A percentile compares a stretch with the other conserved stretches of the same genome.
Evolutionary conservation across 2,888 invertebrate species (phyloP).

Genomic region (Mesoligia furuncula): DNA sequence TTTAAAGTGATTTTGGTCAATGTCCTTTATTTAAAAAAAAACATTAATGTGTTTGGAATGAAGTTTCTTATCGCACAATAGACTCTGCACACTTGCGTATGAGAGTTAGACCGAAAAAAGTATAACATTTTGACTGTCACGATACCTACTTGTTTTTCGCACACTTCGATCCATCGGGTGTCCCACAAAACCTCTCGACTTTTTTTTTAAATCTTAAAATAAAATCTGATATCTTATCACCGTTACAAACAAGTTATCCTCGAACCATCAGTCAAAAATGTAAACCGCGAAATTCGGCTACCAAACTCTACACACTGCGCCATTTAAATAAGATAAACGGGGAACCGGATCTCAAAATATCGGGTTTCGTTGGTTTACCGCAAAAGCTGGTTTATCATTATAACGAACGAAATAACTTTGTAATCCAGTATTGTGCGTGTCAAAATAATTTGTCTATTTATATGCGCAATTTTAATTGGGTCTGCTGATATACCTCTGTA

Average conservation of each 20-base stretch:
- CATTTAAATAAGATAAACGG: slow-evolving; percentile 61
- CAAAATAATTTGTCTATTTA: slow-evolving; percentile 66
- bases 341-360: slow-evolving; percentile 55
- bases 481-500: slow-evolving; percentile 42
- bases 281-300: background rate
- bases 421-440: slow-evolving; percentile 65
- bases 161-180: too few species aligned
- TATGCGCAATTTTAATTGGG: slow-evolving; percentile 65
- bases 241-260: background rate
- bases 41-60: too few species aligned
- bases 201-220: too few species aligned
- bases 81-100: too few species aligned
- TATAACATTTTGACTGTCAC: too few species aligned
- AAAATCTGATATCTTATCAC: too few species aligned
- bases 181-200: too few species aligned
- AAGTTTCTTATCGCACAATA: too few species aligned
- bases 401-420: slow-evolving; percentile 67
- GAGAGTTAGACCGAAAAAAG: too few species aligned
- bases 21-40: too few species aligned
- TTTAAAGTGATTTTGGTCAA: too few species aligned
- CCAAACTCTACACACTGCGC: slow-evolving; percentile 30
- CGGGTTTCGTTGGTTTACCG: slow-evolving; percentile 52
- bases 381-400: slow-evolving; percentile 63
- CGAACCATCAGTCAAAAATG: slow-evolving; percentile 14
- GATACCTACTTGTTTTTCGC: too few species aligned